Evolutionary conservation across 2,113 vertebrate species (phyloP).

Genomic region (Meleagris gallopavo): DNA sequence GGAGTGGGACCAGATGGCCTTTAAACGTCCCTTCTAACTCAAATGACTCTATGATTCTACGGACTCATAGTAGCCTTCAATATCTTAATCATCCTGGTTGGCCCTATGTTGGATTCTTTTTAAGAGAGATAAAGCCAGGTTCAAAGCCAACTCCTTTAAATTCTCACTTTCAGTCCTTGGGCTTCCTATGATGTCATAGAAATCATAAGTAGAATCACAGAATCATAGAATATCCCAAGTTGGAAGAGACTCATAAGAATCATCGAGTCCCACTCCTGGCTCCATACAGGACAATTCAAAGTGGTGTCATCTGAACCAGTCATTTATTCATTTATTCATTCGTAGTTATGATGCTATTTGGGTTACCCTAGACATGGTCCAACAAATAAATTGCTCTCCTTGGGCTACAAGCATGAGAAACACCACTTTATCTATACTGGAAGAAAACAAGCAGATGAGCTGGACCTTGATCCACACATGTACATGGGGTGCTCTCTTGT

Average conservation of each 20-base stretch:
- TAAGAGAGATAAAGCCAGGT: not conserved
- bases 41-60: no score
- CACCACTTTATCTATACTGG: not conserved
- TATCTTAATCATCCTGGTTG: not conserved
- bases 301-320: not conserved
- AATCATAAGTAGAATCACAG: no score
- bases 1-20: no score
- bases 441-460: not conserved
- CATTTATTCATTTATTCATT: not conserved
- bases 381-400: not conserved
- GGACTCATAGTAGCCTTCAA: not conserved
- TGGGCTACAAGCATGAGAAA: not conserved
- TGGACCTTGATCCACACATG: not conserved
- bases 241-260: no score
- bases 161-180: not conserved
- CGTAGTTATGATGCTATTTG: not conserved
- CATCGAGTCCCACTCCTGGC: no score
- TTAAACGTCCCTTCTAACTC: no score
- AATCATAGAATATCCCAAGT: no score
- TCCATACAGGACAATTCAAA: not conserved
- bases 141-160: not conserved
- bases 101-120: not conserved
- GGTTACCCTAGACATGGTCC: not conserved
- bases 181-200: not conserved
- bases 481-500: rapidly evolving